Evolutionary conservation across 2,888 invertebrate genomes (phyloP), one percentile per base, ranked within the genome.

Genomic region (Cylindroiulus punctatus): DNA sequence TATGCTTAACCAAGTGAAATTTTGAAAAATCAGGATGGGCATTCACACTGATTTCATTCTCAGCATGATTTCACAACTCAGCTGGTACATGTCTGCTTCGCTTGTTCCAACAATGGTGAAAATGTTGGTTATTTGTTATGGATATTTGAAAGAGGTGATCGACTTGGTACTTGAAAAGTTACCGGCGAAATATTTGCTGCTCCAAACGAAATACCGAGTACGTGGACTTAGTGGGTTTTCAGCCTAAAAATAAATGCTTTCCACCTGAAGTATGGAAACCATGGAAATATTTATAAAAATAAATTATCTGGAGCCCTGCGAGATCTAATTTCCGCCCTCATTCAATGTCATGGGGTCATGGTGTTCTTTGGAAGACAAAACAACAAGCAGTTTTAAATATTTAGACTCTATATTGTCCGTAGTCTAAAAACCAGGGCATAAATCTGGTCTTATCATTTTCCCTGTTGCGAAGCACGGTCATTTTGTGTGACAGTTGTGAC

Each of bases 51-150:
- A 22, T 22, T 22, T 57, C 57, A n/a, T 22, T 22, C 22, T 57
- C 57, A 22, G 57, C n/a, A 57, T 22, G 57, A 57, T 57, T 22
- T 4, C 22, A 5, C 57, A 22, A 5, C 22, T 57, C 22, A n/a
- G 40, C 40, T 40, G 8, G 40, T 40, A n/a, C 40, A 40, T 22
- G 22, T 22, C 57, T 22, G 57, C n/a, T 10, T 5, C 17, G 57
- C 57, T 57, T 22, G 22, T 57, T 57, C 22, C 57, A 57, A 57
- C 57, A 57, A 57, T 57, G 10, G 57, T n/a, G 22, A 22, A 57
- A 57, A 57, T 57, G 57, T 17, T 22, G 57, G 22, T 57, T 57
- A 57, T 57, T 57, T 57, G 57, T 57, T 57, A 57, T 57, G 57
- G n/a, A 57, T 57, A 57, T 57, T 57, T 57, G 5, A 17, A 57